These are phyloP conservation scores for Glaucidium brasilianum DNA, from an alignment of 2,113 vertebrate genomes.

Conservation along the genomic window DNA sequence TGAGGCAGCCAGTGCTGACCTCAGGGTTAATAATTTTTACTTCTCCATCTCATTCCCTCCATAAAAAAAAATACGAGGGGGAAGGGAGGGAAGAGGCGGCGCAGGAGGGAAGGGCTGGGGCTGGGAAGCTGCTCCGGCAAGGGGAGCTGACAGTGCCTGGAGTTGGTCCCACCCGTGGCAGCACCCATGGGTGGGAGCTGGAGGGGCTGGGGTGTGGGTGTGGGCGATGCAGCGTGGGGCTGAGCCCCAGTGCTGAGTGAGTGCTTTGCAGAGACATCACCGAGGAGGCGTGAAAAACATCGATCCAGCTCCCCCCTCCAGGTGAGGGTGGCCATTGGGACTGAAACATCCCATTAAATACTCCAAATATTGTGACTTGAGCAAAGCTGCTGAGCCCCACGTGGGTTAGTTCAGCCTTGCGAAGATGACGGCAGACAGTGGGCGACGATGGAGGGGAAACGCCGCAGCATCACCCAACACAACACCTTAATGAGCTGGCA, in stretches of 20 bases:
- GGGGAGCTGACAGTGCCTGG: neutral
- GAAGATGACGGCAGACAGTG: rapidly evolving
- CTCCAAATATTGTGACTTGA: neutral
- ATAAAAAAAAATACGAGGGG: constrained; percentile 29
- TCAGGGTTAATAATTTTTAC: constrained; percentile 94
- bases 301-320: neutral
- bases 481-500: rapidly evolving
- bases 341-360: neutral
- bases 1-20: constrained; percentile 87
- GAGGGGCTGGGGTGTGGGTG: neutral
- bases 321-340: rapidly evolving
- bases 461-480: rapidly evolving
- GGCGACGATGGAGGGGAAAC: rapidly evolving
- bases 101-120: neutral
- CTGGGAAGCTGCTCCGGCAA: neutral
- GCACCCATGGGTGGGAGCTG: neutral
- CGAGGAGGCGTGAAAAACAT: rapidly evolving
- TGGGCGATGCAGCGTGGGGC: neutral
- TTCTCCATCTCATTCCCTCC: constrained; percentile 89
- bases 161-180: neutral
- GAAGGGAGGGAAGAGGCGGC: neutral
- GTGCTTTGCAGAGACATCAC: neutral
- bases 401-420: rapidly evolving
- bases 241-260: neutral
- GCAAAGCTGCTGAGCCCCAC: rapidly evolving